Evolutionary conservation across 2,113 vertebrate species (phyloP), one percentile per base, ranked within the genome.

Genomic region (Sphaerodactylus townsendi): DNA sequence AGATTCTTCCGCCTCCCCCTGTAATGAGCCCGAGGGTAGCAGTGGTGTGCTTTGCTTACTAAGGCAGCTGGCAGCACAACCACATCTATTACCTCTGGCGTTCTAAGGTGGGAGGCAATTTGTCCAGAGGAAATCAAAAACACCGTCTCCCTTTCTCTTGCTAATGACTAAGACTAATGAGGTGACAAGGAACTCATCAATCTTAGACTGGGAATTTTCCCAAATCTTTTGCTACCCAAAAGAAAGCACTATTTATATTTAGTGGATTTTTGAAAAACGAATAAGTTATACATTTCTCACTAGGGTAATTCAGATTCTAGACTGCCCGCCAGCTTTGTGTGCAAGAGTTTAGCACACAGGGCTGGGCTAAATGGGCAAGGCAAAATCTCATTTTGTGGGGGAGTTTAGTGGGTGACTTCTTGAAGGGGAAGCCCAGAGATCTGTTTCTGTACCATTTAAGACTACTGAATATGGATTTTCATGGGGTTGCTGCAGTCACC

Each of bases 141-240:
- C 69, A 53, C 33, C 37, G n/a, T 17, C 66, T 17, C 33, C 71
- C 64, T 59, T 44, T 66, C 41, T 50, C 44, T 50, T 48, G 59
- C 81, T 75, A 66, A 83, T 50, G 71, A 30, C 39, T n/a, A 33
- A 37, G 59, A 75, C 81, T 66, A 83, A 83, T 75, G 71, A 66
- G 71, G 81, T 83, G 71, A 37, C 59, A 37, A 65, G 23, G 71
- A 46, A 25, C 30, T 15, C 33, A 39, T 30, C 44, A 14, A 39
- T 75, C 69, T n/a, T 25, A 10, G n/a, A 33, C 37, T 33, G 53
- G 50, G 56, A 70, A 33, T 71, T 28, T 64, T 46, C 39, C 21
- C n/a, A 74, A n/a, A 15, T 74, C 80, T 25, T 2, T 46, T 53
- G 48, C 53, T 10, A 15, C n/a, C 39, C n/a, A 23, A 10, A 59